A percentile compares a stretch with the other conserved stretches of the same genome.
Conservation (phyloP, 2,797 vertebrate genomes). For the Pagetopsis macropterus region DNA sequence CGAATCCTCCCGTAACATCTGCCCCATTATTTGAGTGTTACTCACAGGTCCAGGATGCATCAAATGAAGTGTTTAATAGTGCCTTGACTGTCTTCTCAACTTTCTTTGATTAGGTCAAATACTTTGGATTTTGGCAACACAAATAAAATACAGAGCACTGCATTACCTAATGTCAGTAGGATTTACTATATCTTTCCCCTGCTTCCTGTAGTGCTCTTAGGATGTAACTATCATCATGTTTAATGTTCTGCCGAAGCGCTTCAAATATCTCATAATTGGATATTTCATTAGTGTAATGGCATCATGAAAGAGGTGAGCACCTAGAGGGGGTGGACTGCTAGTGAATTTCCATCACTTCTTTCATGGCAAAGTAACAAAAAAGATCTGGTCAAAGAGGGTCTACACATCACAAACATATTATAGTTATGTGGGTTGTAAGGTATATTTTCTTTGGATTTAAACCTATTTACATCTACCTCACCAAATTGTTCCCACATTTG, state of each 20-base stretch:
- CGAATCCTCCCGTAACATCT: conserved; percentile 27
- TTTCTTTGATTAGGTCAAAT: conserved; percentile 13
- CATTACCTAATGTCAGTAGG: not conserved
- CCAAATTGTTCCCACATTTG: conserved; percentile 52
- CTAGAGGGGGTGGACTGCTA: not conserved
- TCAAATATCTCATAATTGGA: conserved; percentile 39
- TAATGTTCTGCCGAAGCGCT: conserved; percentile 4
- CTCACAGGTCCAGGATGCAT: conserved; percentile 24
- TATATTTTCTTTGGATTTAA: conserved; percentile 42
- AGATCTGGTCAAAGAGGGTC: not conserved
- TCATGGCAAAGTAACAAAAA: not conserved
- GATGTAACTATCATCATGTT: not conserved
- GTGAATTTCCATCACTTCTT: conserved; percentile 29
- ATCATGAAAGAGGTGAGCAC: conserved; percentile 27
- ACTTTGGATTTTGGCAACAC: not conserved
- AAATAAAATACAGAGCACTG: not conserved
- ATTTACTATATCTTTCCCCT: conserved; percentile 3
- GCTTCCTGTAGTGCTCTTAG: conserved; percentile 10
- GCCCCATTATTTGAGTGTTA: conserved; percentile 25
- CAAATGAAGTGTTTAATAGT: conserved; percentile 29
- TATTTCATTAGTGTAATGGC: conserved; percentile 19
- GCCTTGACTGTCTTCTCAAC: conserved; percentile 3
- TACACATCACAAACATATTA: not conserved
- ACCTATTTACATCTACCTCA: conserved; percentile 35
- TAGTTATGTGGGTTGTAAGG: not conserved